Percentiles rank a stretch among this genome's conserved stretches.
Conservation (phyloP, 2,888 invertebrate species). For the Crossocerus cetratus region DNA sequence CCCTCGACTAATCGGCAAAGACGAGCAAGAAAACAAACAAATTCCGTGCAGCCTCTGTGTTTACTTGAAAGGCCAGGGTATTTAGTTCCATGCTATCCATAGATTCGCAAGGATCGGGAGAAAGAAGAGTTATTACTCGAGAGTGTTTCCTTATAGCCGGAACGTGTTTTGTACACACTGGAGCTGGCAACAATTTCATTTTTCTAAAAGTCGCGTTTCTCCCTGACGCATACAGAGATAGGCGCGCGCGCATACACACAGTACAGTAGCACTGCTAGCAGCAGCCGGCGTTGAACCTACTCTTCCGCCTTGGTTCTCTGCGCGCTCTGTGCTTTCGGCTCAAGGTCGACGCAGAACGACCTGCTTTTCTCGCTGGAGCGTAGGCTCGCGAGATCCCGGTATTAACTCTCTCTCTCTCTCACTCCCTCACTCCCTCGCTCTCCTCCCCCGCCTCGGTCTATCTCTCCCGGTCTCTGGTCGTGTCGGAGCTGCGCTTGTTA, state of each 20-base stretch:
- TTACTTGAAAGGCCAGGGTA: neutral
- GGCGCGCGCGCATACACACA: too few relatives aligned
- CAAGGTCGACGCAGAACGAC: neutral
- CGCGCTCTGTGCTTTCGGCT: neutral
- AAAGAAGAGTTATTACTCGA: neutral
- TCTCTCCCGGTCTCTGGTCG: too few relatives aligned
- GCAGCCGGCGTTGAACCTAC: neutral
- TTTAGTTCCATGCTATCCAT: neutral
- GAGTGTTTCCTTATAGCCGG: neutral
- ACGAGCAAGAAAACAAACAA: too few relatives aligned
- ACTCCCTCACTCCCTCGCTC: too few relatives aligned
- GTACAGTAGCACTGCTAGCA: too few relatives aligned
- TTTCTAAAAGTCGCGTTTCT: slow-evolving; percentile 1
- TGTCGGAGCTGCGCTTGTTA: too few relatives aligned
- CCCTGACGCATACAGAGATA: too few relatives aligned
- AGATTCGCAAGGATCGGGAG: neutral
- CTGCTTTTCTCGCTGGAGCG: neutral
- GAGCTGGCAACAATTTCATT: neutral
- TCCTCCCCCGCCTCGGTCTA: too few relatives aligned
- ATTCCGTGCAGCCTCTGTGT: too few relatives aligned
- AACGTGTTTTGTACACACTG: neutral
- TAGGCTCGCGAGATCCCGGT: too few relatives aligned
- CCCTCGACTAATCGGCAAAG: too few relatives aligned
- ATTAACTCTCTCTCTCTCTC: too few relatives aligned
- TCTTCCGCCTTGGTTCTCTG: neutral